Percentiles rank a stretch among this genome's conserved stretches.
phyloP scores from a whole-genome alignment of 2,797 vertebrate genomes.

The Mormyrus proboscirostris region DNA sequence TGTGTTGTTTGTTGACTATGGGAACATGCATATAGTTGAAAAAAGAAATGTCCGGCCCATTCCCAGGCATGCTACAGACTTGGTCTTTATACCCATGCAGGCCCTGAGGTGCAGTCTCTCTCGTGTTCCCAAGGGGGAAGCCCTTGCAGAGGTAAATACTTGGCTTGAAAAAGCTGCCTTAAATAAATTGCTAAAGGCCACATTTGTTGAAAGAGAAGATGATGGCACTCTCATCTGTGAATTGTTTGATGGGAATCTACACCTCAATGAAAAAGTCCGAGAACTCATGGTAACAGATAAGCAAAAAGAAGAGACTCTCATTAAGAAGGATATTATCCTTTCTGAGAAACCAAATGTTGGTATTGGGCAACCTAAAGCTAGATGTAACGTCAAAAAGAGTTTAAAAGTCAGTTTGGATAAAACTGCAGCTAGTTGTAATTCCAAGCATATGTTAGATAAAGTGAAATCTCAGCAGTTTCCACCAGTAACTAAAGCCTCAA shows the following conservation, averaged over 20 bases:
- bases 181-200: conserved; percentile 64
- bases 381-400: neutral
- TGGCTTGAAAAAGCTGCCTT: conserved; percentile 69
- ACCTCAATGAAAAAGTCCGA: conserved; percentile 72
- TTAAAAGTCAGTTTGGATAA: neutral
- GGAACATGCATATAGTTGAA: conserved; percentile 67
- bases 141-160: conserved; percentile 56
- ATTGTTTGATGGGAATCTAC: conserved; percentile 68
- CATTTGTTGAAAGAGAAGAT: conserved; percentile 58
- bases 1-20: conserved; percentile 87
- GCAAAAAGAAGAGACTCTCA: conserved; percentile 24
- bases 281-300: conserved; percentile 44
- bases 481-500: neutral
- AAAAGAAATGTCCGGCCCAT: conserved; percentile 65
- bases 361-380: neutral
- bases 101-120: conserved; percentile 71
- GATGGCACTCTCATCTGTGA: conserved; percentile 73
- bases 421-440: neutral
- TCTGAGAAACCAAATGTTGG: neutral
- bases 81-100: conserved; percentile 82
- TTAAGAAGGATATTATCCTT: neutral
- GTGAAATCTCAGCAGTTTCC: neutral
- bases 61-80: conserved; percentile 59
- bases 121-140: conserved; percentile 51
- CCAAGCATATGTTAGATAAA: neutral